Evolutionary conservation across 2,797 vertebrate species (phyloP), one percentile per base, ranked within the genome.

Genomic region (Acanthurus tractus): DNA sequence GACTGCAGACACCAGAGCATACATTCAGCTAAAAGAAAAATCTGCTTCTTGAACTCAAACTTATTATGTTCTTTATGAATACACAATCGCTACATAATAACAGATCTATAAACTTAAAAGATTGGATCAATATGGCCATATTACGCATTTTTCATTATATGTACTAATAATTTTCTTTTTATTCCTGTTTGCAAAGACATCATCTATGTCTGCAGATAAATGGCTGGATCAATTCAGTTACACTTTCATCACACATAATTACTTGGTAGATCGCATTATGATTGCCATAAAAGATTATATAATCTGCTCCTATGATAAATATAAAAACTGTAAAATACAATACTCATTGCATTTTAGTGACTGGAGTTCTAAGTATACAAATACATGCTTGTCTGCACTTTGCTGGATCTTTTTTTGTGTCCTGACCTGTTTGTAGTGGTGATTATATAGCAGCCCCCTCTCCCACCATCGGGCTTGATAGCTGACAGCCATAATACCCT

Each of bases 401-500:
- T 34, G 29, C 6, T 34, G 29, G 29, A 34, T 34, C 29, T 34
- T 34, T 34, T 34, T 34, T 34, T 34, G 29, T 25, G 56, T 14
- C 3, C 22, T 8, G 9, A 34, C 23, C 55, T 70, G 45, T 78
- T 72, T 64, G 40, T 23, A 10, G 8, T 23, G 10, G 53, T 38
- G 17, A 63, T 68, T 73, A 83, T 72, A 64, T 45, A 56, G 75
- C 22, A 45, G 66, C 38, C 48, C 1, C 62, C 57, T 70, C 49
- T 50, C 67, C 44, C 57, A 25, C 29, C 70, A 78, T 63, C 67
- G 63, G 67, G 66, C 65, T 68, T 44, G 65, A 80, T 76, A 79
- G 81, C 87, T 84, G 65, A 82, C 69, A 82, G 90, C 74, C 68
- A 78, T 74, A 68, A 84, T 72, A 76, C 82, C 78, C 74, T 65